Evolutionary conservation across 2,797 vertebrate species (phyloP).

Genomic region (Glyptemys insculpta): DNA sequence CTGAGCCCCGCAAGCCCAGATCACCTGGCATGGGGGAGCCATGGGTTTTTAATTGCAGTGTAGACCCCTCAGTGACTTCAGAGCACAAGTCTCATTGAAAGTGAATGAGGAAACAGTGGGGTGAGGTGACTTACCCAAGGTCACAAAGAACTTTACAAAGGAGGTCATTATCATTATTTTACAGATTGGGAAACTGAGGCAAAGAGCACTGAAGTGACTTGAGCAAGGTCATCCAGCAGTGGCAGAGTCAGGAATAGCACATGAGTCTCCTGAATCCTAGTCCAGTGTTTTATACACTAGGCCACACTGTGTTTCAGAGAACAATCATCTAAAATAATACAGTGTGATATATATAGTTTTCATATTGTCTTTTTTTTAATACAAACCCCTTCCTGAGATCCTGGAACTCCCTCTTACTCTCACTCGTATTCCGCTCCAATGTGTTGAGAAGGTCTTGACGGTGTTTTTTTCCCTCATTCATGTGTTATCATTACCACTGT

Average conservation of each 20-base stretch:
- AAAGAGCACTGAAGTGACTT: constrained; percentile 6
- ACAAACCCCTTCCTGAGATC: constrained; percentile 21
- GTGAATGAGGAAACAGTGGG: not conserved
- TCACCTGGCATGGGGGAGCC: not conserved
- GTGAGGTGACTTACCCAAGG: not conserved
- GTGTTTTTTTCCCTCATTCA: constrained; percentile 66
- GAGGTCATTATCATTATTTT: constrained; percentile 51
- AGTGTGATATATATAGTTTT: not conserved
- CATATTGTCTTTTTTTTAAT: not conserved
- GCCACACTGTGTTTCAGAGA: not conserved
- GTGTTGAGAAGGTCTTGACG: constrained; percentile 58
- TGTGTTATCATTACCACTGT: constrained; percentile 70
- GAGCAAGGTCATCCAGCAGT: constrained; percentile 36
- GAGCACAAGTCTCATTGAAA: not conserved
- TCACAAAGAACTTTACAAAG: constrained; percentile 29
- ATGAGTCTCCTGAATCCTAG: not conserved
- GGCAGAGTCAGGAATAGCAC: not conserved
- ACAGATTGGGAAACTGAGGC: constrained; percentile 23
- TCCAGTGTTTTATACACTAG: not conserved
- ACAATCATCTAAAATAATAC: not conserved
- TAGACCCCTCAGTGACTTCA: not conserved
- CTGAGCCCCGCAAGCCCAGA: not conserved
- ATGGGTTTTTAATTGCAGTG: not conserved
- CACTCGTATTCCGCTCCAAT: constrained; percentile 25
- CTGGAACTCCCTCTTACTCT: constrained; percentile 32